Evolutionary conservation across 2,113 vertebrate genomes (phyloP), one percentile per base, ranked within the genome.

Genomic region (Gobiocypris rarus): DNA sequence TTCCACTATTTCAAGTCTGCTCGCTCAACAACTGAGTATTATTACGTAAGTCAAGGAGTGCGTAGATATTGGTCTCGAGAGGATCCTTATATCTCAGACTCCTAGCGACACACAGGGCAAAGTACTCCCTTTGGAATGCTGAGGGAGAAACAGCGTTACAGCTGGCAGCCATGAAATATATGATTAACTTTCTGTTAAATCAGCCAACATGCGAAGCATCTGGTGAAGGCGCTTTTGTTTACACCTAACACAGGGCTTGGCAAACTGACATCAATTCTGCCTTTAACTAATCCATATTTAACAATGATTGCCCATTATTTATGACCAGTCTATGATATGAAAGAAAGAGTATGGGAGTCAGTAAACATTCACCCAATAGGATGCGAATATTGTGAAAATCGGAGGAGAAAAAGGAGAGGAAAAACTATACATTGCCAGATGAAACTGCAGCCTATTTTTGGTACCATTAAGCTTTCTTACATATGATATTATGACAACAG

Each of bases 91-190:
- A 63, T 79, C 38, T 41, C 52, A n/a, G 75, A 77, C 75, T 41
- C 56, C 56, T 79, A 79, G 76, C 58, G 15, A 79, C 76, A 79
- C 76, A 50, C 34, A 50, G 9, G 17, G 8, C 67, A 31, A 86
- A 69, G 38, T 31, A 10, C 9, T 70, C 77, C 48, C 26, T 34
- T 56, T 41, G 81, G 31, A 7, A 31, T 41, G n/a, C 73, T 76
- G 24, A 0, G 19, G 75, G 65, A 45, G 26, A 83, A 84, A 86
- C 43, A 15, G 28, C 0, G 7, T 9, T 70, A 38, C 82, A 61
- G 31, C 81, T 45, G 22, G 22, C 41, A 79, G 56, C 15, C 34
- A 43, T 24, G 59, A 11, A n/a, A 76, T 22, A 58, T 58, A 76
- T 38, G 15, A 59, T 79, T 79, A 17, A 11, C 38, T 19, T 45